Evolutionary conservation across 2,113 vertebrate genomes (phyloP).

Genomic region (Tupaia tana): DNA sequence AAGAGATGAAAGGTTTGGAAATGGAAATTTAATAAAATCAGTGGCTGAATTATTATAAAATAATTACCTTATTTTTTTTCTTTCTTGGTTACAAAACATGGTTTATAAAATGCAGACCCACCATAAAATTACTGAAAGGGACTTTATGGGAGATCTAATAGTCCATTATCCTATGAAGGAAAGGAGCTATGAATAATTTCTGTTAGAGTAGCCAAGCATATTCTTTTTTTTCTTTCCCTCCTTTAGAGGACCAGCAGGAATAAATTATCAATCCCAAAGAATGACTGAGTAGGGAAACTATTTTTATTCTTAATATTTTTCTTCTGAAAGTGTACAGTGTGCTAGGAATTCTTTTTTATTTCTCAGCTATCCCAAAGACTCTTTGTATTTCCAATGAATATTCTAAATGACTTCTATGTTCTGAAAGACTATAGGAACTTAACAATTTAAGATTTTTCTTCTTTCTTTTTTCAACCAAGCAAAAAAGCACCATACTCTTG

Average conservation of each 20-base stretch:
- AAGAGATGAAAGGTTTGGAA: conserved; percentile 46
- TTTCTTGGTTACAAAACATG: conserved; percentile 49
- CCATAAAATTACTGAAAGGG: conserved; percentile 47
- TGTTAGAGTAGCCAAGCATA: conserved; percentile 21
- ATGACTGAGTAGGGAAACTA: conserved; percentile 54
- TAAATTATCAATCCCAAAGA: conserved; percentile 66
- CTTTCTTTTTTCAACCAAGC: not conserved
- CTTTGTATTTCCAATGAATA: conserved; percentile 56
- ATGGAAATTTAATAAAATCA: conserved; percentile 63
- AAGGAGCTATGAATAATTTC: conserved; percentile 47
- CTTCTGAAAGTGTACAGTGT: conserved; percentile 52
- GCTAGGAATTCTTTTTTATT: conserved; percentile 62
- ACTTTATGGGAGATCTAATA: conserved; percentile 43
- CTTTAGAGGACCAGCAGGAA: conserved; percentile 47
- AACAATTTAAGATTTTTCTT: not conserved
- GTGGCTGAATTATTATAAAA: conserved; percentile 34
- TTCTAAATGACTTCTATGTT: conserved; percentile 61
- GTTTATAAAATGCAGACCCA: conserved; percentile 38
- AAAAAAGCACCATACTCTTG: not conserved
- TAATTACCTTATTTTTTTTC: not conserved
- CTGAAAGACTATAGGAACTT: conserved; percentile 25
- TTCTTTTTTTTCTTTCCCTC: not conserved
- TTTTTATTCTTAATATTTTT: conserved; percentile 68
- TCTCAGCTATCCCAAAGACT: conserved; percentile 9
- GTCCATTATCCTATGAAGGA: conserved; percentile 26